phyloP scores from a whole-genome alignment of 2,888 invertebrate species.

The Rhaphigaster nebulosa region DNA sequence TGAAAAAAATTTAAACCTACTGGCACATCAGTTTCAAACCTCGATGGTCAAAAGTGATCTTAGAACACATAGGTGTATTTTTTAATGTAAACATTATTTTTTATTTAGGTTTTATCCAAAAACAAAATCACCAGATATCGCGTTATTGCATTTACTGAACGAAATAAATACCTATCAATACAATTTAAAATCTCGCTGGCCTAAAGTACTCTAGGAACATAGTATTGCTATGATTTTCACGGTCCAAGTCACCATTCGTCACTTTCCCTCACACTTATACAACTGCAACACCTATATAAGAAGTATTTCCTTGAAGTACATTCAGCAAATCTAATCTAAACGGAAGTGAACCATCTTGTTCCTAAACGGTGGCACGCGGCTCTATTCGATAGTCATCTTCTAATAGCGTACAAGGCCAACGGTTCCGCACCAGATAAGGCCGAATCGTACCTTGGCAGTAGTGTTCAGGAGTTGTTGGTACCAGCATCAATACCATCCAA shows the following conservation, averaged over 20 bases:
- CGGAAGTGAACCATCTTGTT: not conserved
- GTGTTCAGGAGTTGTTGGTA: not conserved
- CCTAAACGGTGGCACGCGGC: not conserved
- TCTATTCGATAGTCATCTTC: not conserved
- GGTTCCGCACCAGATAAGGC: not conserved
- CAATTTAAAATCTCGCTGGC: no score
- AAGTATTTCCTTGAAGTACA: not conserved
- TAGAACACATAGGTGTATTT: no score
- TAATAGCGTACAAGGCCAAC: not conserved
- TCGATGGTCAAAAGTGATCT: no score
- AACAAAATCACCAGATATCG: no score
- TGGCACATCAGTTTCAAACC: no score
- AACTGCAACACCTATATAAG: not conserved
- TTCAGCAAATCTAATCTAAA: not conserved
- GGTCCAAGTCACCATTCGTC: not conserved
- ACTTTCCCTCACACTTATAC: slow-evolving; percentile 11
- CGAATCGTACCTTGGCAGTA: not conserved
- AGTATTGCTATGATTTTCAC: not conserved
- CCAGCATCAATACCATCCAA: not conserved
- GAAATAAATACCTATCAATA: no score
- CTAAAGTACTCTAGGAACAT: not conserved
- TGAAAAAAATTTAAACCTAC: no score
- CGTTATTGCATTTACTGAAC: no score
- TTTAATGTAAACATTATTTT: no score
- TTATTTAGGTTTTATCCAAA: no score